Conservation (phyloP, 2,797 vertebrate species). For the Synaphobranchus kaupii region DNA sequence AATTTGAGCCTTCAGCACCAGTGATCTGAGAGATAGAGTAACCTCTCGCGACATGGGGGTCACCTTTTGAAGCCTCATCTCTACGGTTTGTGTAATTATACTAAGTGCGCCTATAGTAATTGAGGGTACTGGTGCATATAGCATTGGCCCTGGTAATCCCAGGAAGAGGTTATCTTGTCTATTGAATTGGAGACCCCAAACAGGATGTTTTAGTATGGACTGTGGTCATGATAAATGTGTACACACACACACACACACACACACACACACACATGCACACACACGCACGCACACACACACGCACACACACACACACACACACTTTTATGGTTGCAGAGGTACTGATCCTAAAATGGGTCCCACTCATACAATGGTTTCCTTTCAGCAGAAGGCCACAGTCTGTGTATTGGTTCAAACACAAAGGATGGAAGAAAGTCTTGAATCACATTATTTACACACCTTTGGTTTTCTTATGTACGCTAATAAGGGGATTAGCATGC, state of each 20-base stretch:
- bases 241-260: background rate
- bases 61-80: conserved; percentile 29
- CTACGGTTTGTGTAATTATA: conserved; percentile 26
- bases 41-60: conserved; percentile 30
- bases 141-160: conserved; percentile 15
- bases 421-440: background rate
- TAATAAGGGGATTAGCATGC: too few relatives aligned
- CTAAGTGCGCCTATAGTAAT: conserved; percentile 26
- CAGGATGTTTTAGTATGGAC: conserved; percentile 7
- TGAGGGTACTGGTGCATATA: conserved; percentile 16
- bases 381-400: conserved; percentile 4
- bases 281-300: background rate
- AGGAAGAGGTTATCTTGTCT: conserved; percentile 13
- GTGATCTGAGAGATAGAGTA: conserved; percentile 25
- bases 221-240: background rate
- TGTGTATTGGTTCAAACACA: background rate
- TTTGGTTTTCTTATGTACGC: background rate
- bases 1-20: conserved; percentile 20
- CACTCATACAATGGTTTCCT: background rate
- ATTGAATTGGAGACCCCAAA: background rate
- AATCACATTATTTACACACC: background rate
- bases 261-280: too few relatives aligned
- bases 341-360: background rate
- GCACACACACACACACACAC: background rate
- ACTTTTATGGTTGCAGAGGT: background rate